Evolutionary conservation across 92 coral and sea anemone genomes (phyloP), one percentile per base, ranked within the genome.

Genomic region (Pocillopora meandrina): DNA sequence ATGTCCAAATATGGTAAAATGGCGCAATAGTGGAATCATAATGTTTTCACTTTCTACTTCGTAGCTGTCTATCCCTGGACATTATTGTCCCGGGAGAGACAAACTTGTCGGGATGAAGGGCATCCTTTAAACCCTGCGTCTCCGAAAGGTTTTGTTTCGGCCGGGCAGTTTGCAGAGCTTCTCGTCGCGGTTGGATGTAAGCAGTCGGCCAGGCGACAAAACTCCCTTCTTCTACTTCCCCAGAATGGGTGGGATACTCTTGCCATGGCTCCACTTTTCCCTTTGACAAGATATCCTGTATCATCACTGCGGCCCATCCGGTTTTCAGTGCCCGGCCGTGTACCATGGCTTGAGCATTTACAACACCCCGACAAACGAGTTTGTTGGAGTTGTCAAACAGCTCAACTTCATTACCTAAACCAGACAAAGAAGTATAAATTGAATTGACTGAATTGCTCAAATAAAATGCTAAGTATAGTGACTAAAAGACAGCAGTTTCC

Each of bases 201-300:
- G 21, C 12, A 15, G 35, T 52, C 47, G 77, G 90, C 90, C 83
- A 87, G 71, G 87, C 90, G 8, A 82, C 80, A 73, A 87, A 87
- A 64, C 86, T 72, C 8, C 80, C 81, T 49, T 66, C 81, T 26
- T 87, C 90, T 12, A 87, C 90, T 19, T 57, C 61, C 47, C 87
- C 87, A 61, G 91, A 82, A 57, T 82, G 88, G 72, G 91, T 87
- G 77, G 91, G 87, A 66, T 20, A 83, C 9, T 62, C 83, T 42
- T 52, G 67, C 69, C 82, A 79, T 63, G 91, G 82, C 75, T 77
- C 67, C 61, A 79, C 84, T n/a, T 59, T 33, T 26, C 67, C 70
- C 5, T 65, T 65, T 1, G 56, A 68, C 20, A 73, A 10, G 6
- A 88, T 5, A 11, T 76, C 52, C 56, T 33, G 62, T 20, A 88